Percentiles rank a stretch among this genome's conserved stretches.
Conservation (phyloP, 2,113 vertebrate species). For the Dasyprocta punctata region DNA sequence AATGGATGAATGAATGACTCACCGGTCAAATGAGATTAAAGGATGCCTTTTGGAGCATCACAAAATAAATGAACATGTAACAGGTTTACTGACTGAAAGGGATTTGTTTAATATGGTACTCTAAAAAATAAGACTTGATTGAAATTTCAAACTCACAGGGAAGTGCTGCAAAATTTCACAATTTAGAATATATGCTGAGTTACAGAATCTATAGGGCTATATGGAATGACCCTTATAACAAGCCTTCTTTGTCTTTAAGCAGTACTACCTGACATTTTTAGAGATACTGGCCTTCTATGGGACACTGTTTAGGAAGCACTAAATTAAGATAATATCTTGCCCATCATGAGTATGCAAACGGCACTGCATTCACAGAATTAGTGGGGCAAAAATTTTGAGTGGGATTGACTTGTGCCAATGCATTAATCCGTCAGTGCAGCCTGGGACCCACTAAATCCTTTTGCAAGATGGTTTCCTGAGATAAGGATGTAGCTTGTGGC, state of each 20-base stretch:
- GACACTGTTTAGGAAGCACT: background rate
- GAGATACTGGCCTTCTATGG: background rate
- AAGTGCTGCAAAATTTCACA: background rate
- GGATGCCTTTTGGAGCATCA: background rate
- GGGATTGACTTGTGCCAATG: background rate
- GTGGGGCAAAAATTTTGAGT: background rate
- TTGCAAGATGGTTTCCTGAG: slow-evolving; percentile 56
- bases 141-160: background rate
- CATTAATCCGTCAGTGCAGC: slow-evolving; percentile 1
- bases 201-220: background rate
- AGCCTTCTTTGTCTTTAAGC: background rate
- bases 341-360: background rate
- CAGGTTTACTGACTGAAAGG: background rate
- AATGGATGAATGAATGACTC: background rate
- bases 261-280: background rate
- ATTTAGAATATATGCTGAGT: background rate
- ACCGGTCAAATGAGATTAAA: background rate
- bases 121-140: background rate
- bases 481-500: slow-evolving; percentile 31
- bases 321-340: background rate
- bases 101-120: background rate
- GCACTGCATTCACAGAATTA: background rate
- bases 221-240: background rate
- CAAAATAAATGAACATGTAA: background rate
- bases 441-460: slow-evolving; percentile 56